phyloP scores from a whole-genome alignment of 2,888 invertebrate genomes.

The Adelognathus sp. region DNA sequence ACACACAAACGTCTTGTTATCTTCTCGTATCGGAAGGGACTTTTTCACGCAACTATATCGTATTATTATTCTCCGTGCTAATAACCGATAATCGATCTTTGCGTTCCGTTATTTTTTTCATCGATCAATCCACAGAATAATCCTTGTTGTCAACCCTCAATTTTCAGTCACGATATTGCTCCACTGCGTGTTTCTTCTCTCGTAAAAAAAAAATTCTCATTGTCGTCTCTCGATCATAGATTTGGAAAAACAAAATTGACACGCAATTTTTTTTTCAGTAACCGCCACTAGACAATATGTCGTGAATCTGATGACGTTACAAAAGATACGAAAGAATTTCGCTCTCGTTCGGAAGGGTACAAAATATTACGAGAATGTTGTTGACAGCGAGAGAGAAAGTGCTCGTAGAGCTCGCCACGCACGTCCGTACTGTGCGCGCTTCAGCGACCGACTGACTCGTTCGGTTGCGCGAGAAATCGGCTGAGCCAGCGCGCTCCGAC shows the following conservation, averaged over 20 bases:
- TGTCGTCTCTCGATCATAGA: too few relatives aligned
- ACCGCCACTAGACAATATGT: too few relatives aligned
- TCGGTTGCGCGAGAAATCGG: slow-evolving; percentile 16
- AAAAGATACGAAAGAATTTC: background rate
- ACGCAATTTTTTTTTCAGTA: too few relatives aligned
- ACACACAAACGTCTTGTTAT: background rate
- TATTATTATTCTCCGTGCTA: background rate
- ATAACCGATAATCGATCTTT: background rate
- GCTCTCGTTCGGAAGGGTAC: too few relatives aligned
- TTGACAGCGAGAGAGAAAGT: background rate
- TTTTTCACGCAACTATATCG: background rate
- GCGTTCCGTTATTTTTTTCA: background rate
- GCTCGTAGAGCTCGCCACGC: background rate
- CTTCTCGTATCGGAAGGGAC: background rate
- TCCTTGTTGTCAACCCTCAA: too few relatives aligned
- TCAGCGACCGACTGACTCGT: slow-evolving; percentile 52
- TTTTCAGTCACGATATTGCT: too few relatives aligned
- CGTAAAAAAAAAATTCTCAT: too few relatives aligned
- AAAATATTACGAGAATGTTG: background rate
- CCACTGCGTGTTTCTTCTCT: too few relatives aligned
- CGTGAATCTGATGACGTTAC: too few relatives aligned
- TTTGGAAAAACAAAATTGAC: too few relatives aligned
- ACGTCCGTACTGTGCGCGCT: slow-evolving; percentile 41
- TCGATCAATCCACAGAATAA: too few relatives aligned
- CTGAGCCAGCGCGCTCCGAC: slow-evolving; percentile 6